Conservation (phyloP, 2,888 invertebrate species). For the Carterocephalus palaemon region DNA sequence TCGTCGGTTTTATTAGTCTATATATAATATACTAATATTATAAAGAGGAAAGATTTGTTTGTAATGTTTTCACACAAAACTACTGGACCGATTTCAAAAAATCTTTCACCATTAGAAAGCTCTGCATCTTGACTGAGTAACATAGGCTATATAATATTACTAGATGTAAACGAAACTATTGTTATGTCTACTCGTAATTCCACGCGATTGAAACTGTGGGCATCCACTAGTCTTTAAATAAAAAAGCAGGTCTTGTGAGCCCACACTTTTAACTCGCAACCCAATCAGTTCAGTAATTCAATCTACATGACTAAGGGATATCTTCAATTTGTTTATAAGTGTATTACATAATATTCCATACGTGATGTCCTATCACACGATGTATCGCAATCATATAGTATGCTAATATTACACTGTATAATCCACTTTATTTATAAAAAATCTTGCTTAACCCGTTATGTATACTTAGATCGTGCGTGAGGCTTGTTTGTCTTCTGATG, state of each 20-base stretch:
- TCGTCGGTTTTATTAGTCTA: too few species aligned
- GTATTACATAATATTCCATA: conserved; percentile 4
- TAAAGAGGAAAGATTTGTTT: too few species aligned
- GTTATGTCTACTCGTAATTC: neutral
- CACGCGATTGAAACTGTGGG: too few species aligned
- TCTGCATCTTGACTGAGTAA: too few species aligned
- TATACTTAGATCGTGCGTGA: conserved; percentile 7
- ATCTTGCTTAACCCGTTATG: conserved; percentile 11
- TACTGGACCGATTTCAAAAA: too few species aligned
- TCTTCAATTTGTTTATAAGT: conserved; percentile 3
- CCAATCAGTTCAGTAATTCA: conserved; percentile 4
- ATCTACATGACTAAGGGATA: conserved; percentile 7
- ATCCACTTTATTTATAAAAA: conserved; percentile 12
- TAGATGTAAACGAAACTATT: too few species aligned
- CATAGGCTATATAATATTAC: too few species aligned
- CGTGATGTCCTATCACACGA: conserved; percentile 13
- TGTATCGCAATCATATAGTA: conserved; percentile 6
- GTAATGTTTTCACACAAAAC: too few species aligned
- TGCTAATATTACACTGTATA: neutral
- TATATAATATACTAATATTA: too few species aligned
- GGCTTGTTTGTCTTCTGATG: conserved; percentile 6
- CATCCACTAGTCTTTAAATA: too few species aligned
- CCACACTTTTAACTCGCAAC: conserved; percentile 6
- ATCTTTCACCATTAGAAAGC: too few species aligned
- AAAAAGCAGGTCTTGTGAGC: too few species aligned